Evolutionary conservation across 2,888 invertebrate genomes (phyloP).

Genomic region (Tigriopus californicus): DNA sequence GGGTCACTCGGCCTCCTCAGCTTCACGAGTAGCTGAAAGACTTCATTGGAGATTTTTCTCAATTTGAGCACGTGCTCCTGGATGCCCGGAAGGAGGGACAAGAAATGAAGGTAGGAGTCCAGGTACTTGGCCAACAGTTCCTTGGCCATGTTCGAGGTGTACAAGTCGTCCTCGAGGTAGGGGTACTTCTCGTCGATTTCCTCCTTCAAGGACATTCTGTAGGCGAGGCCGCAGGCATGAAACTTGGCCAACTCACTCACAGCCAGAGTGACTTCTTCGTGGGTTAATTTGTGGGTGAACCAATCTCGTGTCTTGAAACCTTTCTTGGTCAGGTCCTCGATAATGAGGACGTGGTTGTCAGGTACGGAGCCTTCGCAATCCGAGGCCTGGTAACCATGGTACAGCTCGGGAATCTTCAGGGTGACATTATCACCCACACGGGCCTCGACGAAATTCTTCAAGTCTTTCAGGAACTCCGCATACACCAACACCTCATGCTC

Average conservation of each 20-base stretch:
- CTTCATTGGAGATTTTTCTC: constrained; percentile 4
- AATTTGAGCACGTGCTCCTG: constrained; percentile 10
- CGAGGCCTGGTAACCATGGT: constrained; percentile 1
- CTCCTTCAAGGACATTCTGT: constrained; percentile 7
- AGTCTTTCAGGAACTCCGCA: constrained; percentile 1
- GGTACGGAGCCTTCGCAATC: not conserved
- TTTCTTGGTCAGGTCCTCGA: constrained; percentile 7
- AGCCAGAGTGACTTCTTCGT: constrained; percentile 11
- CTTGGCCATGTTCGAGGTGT: constrained; percentile 15
- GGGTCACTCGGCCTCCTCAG: constrained; percentile 11
- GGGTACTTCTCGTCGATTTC: constrained; percentile 14
- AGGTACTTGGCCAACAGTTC: constrained; percentile 12
- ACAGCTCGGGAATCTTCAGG: constrained; percentile 8
- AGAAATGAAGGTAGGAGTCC: constrained; percentile 13
- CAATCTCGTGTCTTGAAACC: constrained; percentile 6
- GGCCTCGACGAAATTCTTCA: not conserved
- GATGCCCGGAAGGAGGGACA: not conserved
- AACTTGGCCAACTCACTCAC: constrained; percentile 8
- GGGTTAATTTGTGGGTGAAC: constrained; percentile 8
- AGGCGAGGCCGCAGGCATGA: constrained; percentile 12
- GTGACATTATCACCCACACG: not conserved
- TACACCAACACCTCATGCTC: constrained; percentile 11
- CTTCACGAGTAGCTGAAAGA: constrained; percentile 9
- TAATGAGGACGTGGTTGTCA: constrained; percentile 4
- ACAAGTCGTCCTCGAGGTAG: constrained; percentile 13